Evolutionary conservation across 1,140 invertebrate genomes (phyloP), one percentile per base, ranked within the genome.

Genomic region (Drosophila nikananu): DNA sequence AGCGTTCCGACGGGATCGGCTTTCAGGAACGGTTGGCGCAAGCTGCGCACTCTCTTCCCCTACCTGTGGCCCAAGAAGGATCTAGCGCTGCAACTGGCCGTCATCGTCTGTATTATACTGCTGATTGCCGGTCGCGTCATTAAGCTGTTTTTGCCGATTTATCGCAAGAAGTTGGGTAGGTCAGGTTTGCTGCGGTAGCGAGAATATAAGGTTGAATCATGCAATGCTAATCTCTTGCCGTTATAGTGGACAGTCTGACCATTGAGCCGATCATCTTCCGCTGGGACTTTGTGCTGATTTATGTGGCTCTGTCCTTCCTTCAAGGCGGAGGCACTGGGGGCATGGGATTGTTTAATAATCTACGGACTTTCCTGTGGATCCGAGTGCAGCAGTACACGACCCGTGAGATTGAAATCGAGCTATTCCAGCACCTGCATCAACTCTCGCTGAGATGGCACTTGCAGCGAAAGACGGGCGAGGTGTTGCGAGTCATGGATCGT

Each of bases 21-120:
- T 49, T 98, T 97, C 95, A 94, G 94, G 51, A 97, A 97, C 93
- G 94, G 95, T 1, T 96, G 95, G 94, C 94, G 95, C 77, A 99
- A 99, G 93, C 92, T 98, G 9, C 95, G 95, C 83, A 96, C 95
- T 1, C 95, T 99, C 25, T 92, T 96, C 52, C 98, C 98, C 3
- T 99, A 98, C 93, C 94, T 99, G n/a, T 99, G 98, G 98, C 98
- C 98, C 1, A 97, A 96, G 76, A 98, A 96, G 72, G 96, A 96
- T 92, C 54, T 94, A 5, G 84, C 94, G 1, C 94, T 99, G 8
- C 98, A 99, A 93, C 75, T 97, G 0, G 94, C 96, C 62, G 98
- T 99, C 1, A 52, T 98, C 6, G 92, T 98, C 64, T 99, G 98
- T 93, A 95, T 99, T 32, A 15, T 95, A 1, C 93, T 98, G 15